phyloP scores from a whole-genome alignment of 2,888 invertebrate species.

The Pasiphila rectangulata region DNA sequence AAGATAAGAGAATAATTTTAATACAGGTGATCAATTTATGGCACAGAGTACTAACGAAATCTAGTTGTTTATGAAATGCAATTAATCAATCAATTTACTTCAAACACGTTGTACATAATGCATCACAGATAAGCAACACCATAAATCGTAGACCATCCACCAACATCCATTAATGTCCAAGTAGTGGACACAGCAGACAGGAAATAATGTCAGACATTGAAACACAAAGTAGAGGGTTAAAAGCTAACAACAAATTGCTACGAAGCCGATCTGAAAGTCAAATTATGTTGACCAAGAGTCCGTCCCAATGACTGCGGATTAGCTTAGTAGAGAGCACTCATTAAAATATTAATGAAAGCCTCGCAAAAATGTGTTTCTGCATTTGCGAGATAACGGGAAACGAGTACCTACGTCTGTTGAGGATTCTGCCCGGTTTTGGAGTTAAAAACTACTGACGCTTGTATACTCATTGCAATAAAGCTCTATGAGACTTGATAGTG shows the following conservation, averaged over 20 bases:
- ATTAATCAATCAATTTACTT: background rate
- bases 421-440: background rate
- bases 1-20: no score
- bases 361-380: conserved; percentile 42
- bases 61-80: no score
- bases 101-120: background rate
- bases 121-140: conserved; percentile 8
- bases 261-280: conserved; percentile 49
- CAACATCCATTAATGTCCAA: conserved; percentile 3
- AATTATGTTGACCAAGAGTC: conserved; percentile 52
- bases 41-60: no score
- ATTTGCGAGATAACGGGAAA: conserved; percentile 33
- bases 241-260: conserved; percentile 43
- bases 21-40: no score
- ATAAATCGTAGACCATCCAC: conserved; percentile 11
- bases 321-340: conserved; percentile 50
- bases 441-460: no score
- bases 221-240: conserved; percentile 24
- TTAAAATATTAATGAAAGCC: conserved; percentile 57
- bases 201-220: conserved; percentile 15
- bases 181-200: conserved; percentile 10
- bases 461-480: no score
- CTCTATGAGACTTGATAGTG: no score
- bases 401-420: conserved; percentile 19
- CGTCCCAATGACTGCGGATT: conserved; percentile 53